Percentiles rank a stretch among this genome's conserved stretches.
Evolutionary conservation across 2,888 invertebrate genomes (phyloP).

Genomic region (Aphrophora alni): DNA sequence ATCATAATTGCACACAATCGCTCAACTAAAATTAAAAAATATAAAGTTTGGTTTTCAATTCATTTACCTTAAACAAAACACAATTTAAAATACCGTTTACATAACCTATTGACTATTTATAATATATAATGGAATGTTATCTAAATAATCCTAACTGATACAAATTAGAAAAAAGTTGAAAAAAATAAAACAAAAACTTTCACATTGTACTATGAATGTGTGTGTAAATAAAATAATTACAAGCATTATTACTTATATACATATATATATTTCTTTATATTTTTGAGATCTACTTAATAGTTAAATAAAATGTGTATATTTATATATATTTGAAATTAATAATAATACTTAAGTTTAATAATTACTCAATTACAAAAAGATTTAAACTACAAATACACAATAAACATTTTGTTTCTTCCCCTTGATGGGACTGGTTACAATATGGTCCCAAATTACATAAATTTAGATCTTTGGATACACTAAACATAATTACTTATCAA

Average conservation of each 20-base stretch:
- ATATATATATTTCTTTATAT: background rate
- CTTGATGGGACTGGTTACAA: background rate
- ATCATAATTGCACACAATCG: background rate
- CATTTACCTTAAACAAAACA: background rate
- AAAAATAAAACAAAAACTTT: background rate
- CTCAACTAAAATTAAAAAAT: background rate
- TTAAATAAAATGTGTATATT: background rate
- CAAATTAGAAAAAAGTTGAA: too few species aligned
- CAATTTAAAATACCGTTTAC: background rate
- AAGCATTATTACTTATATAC: background rate
- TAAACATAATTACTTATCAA: background rate
- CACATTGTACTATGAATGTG: background rate
- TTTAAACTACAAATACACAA: background rate
- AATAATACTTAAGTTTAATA: background rate
- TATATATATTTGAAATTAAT: background rate
- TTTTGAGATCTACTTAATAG: background rate
- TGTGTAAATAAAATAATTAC: background rate
- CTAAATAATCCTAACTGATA: background rate
- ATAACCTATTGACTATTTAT: background rate
- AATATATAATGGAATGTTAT: background rate
- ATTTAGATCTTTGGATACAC: background rate
- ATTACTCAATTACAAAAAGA: background rate
- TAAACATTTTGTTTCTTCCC: background rate
- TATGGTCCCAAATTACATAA: conserved; percentile 5
- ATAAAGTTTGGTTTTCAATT: background rate